Percentiles rank a stretch among this genome's conserved stretches.
phyloP scores from a whole-genome alignment of 2,113 vertebrate species.

The Sylvilagus bachmani region DNA sequence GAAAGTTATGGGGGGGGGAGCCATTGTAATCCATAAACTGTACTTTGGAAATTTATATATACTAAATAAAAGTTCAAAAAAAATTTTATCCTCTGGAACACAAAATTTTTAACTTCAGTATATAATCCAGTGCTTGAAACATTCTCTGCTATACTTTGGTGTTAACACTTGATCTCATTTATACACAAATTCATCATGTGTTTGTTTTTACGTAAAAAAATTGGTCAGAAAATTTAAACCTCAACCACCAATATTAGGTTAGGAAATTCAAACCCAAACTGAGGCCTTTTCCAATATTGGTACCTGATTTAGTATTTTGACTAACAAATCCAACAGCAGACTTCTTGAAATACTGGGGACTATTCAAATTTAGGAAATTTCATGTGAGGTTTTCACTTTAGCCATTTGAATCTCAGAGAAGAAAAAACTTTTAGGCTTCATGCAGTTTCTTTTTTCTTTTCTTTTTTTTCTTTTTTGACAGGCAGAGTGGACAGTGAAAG shows the following conservation, averaged over 20 bases:
- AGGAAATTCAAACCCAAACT: slow-evolving; percentile 73
- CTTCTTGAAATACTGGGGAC: slow-evolving; percentile 16
- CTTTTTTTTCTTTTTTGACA: too few relatives aligned
- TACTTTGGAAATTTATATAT: too few relatives aligned
- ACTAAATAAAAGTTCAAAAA: background rate
- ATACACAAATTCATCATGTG: slow-evolving; percentile 52
- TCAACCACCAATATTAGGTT: slow-evolving; percentile 61
- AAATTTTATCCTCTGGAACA: background rate
- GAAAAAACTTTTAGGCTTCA: background rate
- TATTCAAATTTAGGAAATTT: background rate
- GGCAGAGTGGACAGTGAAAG: too few relatives aligned
- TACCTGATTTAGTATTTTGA: slow-evolving; percentile 61
- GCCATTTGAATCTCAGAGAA: background rate
- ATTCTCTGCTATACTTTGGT: slow-evolving; percentile 8
- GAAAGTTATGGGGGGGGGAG: too few relatives aligned
- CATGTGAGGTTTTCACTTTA: background rate
- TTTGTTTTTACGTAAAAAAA: slow-evolving; percentile 73
- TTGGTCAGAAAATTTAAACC: slow-evolving; percentile 67
- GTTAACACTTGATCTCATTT: slow-evolving; percentile 58
- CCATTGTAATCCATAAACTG: too few relatives aligned
- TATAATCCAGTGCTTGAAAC: slow-evolving; percentile 56
- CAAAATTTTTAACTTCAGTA: slow-evolving; percentile 30
- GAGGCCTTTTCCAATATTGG: slow-evolving; percentile 49
- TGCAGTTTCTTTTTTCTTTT: too few relatives aligned
- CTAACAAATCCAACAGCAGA: background rate